These are phyloP conservation scores for Coelopa pilipes DNA, from an alignment of 2,888 invertebrate species.

Conservation along the genomic window DNA sequence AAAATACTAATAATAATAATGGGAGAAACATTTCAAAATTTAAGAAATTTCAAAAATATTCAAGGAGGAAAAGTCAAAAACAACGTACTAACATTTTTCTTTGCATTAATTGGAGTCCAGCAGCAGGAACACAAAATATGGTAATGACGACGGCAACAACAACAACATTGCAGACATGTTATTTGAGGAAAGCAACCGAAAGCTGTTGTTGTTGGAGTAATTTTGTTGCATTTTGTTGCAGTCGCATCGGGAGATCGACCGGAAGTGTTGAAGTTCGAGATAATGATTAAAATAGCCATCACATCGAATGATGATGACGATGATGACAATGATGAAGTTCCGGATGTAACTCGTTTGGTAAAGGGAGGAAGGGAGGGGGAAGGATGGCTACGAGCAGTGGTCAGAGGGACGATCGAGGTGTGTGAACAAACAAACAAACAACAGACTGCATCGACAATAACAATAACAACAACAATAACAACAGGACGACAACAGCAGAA, in stretches of 20 bases:
- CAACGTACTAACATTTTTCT: no score
- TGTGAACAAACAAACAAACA: neutral
- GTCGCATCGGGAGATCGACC: neutral
- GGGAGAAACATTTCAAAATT: no score
- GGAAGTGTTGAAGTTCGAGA: conserved; percentile 14
- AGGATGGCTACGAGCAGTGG: no score
- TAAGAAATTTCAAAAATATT: no score
- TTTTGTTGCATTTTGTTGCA: no score
- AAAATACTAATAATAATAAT: no score
- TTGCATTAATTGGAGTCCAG: no score
- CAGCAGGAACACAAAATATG: neutral
- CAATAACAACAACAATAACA: neutral
- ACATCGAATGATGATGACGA: neutral
- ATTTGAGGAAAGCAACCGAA: neutral
- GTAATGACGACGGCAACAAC: neutral
- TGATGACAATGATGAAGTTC: neutral
- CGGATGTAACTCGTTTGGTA: no score
- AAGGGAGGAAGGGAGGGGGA: no score
- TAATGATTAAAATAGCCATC: conserved; percentile 24
- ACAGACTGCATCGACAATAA: neutral
- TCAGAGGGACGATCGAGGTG: neutral
- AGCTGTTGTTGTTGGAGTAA: neutral
- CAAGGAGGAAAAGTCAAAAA: no score
- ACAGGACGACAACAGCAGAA: neutral
- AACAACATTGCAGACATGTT: conserved; percentile 6